phyloP scores from a whole-genome alignment of 2,888 invertebrate genomes.

The Amblyteles armatorius region DNA sequence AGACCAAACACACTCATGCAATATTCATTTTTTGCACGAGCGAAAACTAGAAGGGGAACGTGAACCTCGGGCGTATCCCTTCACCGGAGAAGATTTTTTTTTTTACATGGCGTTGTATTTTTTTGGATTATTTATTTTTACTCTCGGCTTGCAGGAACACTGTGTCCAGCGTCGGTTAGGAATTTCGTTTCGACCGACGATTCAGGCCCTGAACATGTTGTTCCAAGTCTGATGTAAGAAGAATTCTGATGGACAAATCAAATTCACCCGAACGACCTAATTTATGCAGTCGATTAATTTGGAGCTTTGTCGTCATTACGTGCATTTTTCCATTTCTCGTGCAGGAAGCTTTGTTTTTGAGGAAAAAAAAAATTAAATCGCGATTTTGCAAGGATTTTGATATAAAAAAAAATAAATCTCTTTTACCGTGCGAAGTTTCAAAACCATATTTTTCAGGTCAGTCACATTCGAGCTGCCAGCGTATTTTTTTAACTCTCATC shows the following conservation, averaged over 20 bases:
- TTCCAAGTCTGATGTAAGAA: neutral
- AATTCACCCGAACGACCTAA: neutral
- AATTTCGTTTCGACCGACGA: neutral
- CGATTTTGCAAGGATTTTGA: no score
- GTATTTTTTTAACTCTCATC: neutral
- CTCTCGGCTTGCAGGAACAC: neutral
- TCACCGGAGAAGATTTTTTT: conserved; percentile 35
- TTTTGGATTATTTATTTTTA: conserved; percentile 9
- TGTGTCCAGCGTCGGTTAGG: neutral
- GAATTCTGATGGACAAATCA: neutral
- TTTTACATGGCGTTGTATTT: conserved; percentile 36
- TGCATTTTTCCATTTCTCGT: neutral
- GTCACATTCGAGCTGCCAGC: no score
- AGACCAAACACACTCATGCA: conserved; percentile 61
- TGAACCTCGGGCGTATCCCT: conserved; percentile 20
- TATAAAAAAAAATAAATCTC: no score
- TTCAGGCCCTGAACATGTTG: neutral
- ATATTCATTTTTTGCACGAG: conserved; percentile 55
- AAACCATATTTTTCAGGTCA: no score
- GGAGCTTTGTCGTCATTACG: neutral
- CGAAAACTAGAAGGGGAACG: conserved; percentile 21
- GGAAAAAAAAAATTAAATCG: neutral
- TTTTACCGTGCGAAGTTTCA: no score
- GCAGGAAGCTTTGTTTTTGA: neutral
- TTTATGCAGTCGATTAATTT: neutral